Percentiles rank a stretch among this genome's conserved stretches.
Conservation (phyloP, 2,888 invertebrate species). For the Pachydiplax longipennis region DNA sequence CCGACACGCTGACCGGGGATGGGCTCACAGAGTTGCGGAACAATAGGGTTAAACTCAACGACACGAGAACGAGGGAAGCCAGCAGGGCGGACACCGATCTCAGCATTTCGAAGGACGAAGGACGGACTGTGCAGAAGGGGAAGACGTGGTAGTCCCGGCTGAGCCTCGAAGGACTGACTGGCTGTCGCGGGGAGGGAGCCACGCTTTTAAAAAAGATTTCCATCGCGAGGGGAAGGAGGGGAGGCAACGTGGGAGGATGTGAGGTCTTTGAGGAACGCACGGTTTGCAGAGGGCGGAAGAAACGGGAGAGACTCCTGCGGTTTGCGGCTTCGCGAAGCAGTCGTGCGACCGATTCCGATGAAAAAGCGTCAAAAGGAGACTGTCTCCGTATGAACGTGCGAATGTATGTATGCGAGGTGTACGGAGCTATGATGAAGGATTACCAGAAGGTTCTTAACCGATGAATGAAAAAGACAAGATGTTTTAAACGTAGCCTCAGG, state of each 20-base stretch:
- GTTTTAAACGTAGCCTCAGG: no score
- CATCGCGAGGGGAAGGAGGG: neutral
- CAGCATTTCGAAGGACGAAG: neutral
- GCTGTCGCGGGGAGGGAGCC: neutral
- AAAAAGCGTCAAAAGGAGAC: neutral
- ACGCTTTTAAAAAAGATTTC: neutral
- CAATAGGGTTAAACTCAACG: constrained; percentile 5
- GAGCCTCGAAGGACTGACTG: constrained; percentile 10
- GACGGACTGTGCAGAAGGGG: no score
- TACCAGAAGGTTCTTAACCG: no score
- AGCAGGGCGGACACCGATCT: neutral
- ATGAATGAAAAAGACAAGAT: no score
- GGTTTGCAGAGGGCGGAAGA: neutral
- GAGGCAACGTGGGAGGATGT: neutral
- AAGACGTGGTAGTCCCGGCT: neutral
- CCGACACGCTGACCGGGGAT: neutral
- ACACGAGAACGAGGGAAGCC: constrained; percentile 13
- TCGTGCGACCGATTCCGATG: neutral
- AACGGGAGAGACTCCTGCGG: neutral
- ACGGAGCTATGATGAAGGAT: no score
- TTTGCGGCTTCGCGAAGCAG: neutral
- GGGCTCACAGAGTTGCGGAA: neutral
- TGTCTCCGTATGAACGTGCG: no score
- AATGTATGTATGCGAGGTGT: no score
- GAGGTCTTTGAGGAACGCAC: neutral